A percentile compares a stretch with the other conserved stretches of the same genome.
These are phyloP conservation scores for Pseudorasbora parva DNA, from an alignment of 2,113 vertebrate species.

Conservation along the genomic window DNA sequence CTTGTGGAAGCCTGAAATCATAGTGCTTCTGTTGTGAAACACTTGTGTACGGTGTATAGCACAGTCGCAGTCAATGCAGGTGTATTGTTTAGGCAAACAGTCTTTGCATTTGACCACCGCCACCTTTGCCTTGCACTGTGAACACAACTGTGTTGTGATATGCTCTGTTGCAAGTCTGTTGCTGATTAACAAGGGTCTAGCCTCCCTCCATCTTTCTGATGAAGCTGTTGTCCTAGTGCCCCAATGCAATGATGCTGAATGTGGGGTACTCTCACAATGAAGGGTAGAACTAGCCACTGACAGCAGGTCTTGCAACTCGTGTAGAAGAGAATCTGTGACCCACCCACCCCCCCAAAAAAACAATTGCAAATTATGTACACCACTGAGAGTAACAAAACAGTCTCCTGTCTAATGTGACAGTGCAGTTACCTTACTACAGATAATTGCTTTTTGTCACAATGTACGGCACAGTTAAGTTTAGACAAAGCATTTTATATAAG, in stretches of 20 bases:
- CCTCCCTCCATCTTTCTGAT: not conserved
- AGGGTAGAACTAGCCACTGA: not conserved
- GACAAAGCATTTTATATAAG: no score
- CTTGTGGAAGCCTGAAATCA: not conserved
- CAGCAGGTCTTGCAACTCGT: not conserved
- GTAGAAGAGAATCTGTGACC: not conserved
- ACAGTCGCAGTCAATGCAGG: not conserved
- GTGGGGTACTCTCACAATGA: not conserved
- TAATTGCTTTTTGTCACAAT: not conserved
- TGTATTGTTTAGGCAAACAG: not conserved
- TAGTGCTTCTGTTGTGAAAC: not conserved
- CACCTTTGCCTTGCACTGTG: not conserved
- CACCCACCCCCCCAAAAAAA: not conserved
- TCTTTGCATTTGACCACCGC: constrained; percentile 1
- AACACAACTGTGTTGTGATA: not conserved
- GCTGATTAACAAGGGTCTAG: not conserved
- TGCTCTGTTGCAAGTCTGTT: not conserved
- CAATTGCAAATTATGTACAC: not conserved
- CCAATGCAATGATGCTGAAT: not conserved
- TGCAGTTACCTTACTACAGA: not conserved
- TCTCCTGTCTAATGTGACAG: not conserved
- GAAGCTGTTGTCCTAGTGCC: not conserved
- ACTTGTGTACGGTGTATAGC: not conserved
- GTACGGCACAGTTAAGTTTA: not conserved
- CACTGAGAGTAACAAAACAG: not conserved